phyloP scores from a whole-genome alignment of 2,113 vertebrate genomes.

The Microtus montanus region DNA sequence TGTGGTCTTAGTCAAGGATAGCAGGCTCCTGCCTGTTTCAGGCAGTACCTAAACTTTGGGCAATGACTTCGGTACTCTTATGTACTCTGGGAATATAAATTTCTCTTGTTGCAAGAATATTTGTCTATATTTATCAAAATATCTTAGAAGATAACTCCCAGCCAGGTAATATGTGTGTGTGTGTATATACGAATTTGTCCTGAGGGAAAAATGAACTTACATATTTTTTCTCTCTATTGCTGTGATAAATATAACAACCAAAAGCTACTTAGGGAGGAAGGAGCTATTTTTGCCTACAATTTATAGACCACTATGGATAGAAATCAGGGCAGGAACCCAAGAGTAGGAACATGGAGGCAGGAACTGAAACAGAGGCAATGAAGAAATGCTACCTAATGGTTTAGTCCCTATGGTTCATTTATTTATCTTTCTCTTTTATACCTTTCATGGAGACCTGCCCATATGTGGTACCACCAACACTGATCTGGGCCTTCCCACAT shows the following conservation, averaged over 20 bases:
- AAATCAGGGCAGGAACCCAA: neutral
- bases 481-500: neutral
- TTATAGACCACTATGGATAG: neutral
- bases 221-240: neutral
- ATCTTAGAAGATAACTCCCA: neutral
- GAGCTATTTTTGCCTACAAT: neutral
- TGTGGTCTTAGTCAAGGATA: no score
- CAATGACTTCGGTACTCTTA: neutral
- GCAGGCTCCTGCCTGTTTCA: neutral
- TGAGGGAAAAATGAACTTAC: neutral
- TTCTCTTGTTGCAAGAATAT: neutral
- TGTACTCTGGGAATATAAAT: neutral
- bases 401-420: neutral
- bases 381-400: neutral
- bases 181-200: neutral
- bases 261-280: neutral
- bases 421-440: neutral
- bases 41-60: neutral
- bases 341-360: neutral
- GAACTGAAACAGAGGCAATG: neutral
- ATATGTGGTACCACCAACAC: neutral
- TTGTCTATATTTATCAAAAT: neutral
- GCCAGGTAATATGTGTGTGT: neutral
- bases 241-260: neutral
- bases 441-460: neutral